phyloP scores from a whole-genome alignment of 2,113 vertebrate species.

The Varanus salvator region DNA sequence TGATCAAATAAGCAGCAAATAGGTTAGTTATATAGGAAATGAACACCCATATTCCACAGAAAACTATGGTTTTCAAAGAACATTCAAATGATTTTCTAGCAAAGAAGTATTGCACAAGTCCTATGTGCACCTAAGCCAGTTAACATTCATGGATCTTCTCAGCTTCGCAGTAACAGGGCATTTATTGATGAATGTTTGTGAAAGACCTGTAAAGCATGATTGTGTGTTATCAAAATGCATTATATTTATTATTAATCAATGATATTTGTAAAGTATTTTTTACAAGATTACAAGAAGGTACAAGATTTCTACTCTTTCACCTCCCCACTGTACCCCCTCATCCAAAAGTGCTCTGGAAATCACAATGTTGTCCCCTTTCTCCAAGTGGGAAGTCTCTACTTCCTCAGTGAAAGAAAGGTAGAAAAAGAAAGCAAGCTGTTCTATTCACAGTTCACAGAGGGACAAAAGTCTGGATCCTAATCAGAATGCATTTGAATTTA shows the following conservation, averaged over 20 bases:
- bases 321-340: background rate
- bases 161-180: background rate
- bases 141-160: background rate
- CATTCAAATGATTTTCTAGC: background rate
- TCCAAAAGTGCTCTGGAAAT: background rate
- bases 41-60: background rate
- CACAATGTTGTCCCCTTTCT: background rate
- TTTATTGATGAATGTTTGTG: background rate
- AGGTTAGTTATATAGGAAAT: background rate
- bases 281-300: background rate
- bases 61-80: background rate
- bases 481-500: background rate
- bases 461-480: background rate
- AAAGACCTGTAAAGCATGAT: background rate
- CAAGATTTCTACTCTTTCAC: background rate
- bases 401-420: background rate
- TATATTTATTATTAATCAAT: background rate
- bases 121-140: background rate
- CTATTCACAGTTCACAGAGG: background rate
- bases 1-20: background rate
- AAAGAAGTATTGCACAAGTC: background rate
- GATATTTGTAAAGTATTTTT: background rate
- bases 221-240: background rate
- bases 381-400: background rate
- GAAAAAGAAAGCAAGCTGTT: background rate